Percentiles rank a stretch among this genome's conserved stretches.
These are phyloP conservation scores for Microtus ochrogaster DNA, from an alignment of 2,113 vertebrate genomes.

Conservation along the genomic window DNA sequence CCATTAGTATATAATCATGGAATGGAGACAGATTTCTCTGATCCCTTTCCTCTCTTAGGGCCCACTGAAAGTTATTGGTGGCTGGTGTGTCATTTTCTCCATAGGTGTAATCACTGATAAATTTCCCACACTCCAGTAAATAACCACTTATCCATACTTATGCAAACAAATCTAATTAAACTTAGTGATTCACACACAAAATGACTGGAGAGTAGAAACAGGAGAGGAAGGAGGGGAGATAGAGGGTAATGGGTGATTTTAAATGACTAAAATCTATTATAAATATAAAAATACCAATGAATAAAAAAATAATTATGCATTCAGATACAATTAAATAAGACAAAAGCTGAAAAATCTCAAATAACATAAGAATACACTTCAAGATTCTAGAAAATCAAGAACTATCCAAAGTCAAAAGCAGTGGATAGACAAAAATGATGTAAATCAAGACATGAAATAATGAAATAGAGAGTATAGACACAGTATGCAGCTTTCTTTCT, in stretches of 20 bases:
- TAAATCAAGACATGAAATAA: neutral
- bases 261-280: neutral
- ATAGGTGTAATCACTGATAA: neutral
- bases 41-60: neutral
- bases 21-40: neutral
- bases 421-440: neutral
- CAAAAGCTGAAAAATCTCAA: neutral
- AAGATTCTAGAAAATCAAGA: neutral
- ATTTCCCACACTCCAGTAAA: neutral
- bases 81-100: neutral
- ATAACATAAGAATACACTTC: neutral
- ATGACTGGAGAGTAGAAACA: neutral
- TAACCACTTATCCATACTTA: neutral
- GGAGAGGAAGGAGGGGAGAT: neutral
- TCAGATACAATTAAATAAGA: neutral
- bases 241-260: neutral
- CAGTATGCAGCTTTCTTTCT: fast-evolving
- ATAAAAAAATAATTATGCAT: neutral
- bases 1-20: neutral
- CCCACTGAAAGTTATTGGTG: neutral
- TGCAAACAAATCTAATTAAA: neutral
- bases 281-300: neutral
- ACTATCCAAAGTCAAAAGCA: neutral
- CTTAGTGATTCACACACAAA: neutral
- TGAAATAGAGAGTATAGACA: neutral